A percentile compares a stretch with the other conserved stretches of the same genome.
Evolutionary conservation across 1,140 invertebrate genomes (phyloP).

Genomic region (Antheraea pernyi): DNA sequence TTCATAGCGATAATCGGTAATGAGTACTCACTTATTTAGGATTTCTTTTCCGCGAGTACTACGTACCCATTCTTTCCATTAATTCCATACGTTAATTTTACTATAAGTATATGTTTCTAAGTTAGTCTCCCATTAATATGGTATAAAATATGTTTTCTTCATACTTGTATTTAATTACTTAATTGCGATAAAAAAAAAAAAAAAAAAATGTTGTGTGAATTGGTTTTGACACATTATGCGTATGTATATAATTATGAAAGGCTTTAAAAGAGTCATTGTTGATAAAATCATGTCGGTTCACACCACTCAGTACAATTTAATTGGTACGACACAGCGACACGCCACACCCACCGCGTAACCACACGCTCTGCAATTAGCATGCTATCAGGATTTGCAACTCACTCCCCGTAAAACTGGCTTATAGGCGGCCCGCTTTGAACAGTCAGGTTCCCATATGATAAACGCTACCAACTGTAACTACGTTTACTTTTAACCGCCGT

Average conservation of each 20-base stretch:
- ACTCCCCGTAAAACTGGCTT: slow-evolving; percentile 13
- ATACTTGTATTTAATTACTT: not conserved
- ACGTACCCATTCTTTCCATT: no score
- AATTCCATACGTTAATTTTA: no score
- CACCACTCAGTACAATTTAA: slow-evolving; percentile 20
- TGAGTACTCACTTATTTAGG: no score
- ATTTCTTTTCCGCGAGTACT: no score
- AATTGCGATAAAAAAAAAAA: not conserved
- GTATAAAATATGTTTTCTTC: no score
- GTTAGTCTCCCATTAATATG: no score
- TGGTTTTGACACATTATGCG: not conserved
- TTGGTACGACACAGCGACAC: slow-evolving; percentile 20
- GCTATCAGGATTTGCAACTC: slow-evolving; percentile 25
- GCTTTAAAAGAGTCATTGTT: slow-evolving; percentile 4
- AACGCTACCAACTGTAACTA: no score
- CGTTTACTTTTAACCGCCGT: no score
- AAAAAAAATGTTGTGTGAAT: not conserved
- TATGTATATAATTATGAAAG: not conserved
- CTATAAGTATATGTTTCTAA: no score
- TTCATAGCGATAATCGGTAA: no score
- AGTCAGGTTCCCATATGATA: no score
- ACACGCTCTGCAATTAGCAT: slow-evolving; percentile 32
- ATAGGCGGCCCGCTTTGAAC: slow-evolving; percentile 5
- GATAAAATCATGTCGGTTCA: not conserved
- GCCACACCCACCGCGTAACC: slow-evolving; percentile 22